phyloP scores from a whole-genome alignment of 2,888 invertebrate species.

The Temnothorax unifasciatus region DNA sequence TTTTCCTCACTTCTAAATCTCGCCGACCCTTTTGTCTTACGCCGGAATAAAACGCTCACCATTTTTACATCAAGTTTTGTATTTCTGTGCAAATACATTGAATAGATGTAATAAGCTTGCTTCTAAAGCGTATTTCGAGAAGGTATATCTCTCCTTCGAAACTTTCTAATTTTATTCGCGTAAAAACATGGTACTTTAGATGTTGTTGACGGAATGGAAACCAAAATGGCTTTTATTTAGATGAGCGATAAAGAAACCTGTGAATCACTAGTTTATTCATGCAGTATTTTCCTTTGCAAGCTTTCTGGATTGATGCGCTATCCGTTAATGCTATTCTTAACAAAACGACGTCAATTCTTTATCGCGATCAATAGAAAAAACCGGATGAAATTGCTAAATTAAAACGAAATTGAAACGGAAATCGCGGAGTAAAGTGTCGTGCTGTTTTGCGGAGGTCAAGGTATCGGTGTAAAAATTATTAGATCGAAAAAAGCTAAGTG shows the following conservation, averaged over 20 bases:
- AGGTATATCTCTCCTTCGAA: background rate
- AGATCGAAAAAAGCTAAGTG: background rate
- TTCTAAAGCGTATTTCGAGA: background rate
- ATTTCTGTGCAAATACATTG: slow-evolving; percentile 4
- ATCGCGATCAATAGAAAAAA: background rate
- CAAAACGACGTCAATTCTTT: background rate
- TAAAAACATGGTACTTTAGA: background rate
- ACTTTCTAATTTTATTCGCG: background rate
- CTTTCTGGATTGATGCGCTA: background rate
- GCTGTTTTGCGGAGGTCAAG: background rate
- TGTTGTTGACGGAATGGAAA: background rate
- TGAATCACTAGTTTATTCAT: background rate
- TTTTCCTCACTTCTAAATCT: too few species aligned
- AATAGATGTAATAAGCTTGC: background rate
- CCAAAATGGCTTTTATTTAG: background rate
- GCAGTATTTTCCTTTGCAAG: background rate
- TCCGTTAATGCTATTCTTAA: background rate
- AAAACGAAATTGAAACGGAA: background rate
- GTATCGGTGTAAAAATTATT: background rate
- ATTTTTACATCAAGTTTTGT: background rate
- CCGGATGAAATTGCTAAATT: background rate
- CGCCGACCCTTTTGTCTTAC: background rate
- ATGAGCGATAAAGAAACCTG: background rate
- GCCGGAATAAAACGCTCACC: background rate
- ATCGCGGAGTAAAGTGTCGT: background rate